These are phyloP conservation scores for Liolophura sinensis DNA, from an alignment of 1,140 invertebrate genomes.

Conservation along the genomic window DNA sequence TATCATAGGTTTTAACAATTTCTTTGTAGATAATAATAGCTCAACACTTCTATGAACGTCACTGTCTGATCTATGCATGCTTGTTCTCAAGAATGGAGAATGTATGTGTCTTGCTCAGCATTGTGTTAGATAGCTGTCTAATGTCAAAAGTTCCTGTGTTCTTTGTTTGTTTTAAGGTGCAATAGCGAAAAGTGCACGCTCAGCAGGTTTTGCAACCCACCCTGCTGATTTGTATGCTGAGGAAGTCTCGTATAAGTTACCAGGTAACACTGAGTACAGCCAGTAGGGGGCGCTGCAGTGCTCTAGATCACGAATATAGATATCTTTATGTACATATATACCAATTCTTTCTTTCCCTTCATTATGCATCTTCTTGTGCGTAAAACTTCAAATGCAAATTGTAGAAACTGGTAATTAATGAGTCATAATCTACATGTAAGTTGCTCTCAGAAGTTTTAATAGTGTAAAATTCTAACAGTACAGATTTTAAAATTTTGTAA, in stretches of 20 bases:
- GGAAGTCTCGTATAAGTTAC: slow-evolving; percentile 21
- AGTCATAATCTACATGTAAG: neutral
- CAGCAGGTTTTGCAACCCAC: slow-evolving; percentile 31
- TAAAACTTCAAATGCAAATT: neutral
- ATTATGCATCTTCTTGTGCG: neutral
- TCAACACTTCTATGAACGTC: neutral
- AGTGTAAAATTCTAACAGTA: too few species aligned
- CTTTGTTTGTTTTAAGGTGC: slow-evolving; percentile 34
- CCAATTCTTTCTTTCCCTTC: neutral
- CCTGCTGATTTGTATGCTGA: slow-evolving; percentile 38
- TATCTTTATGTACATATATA: neutral
- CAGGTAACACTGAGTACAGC: slow-evolving; percentile 26
- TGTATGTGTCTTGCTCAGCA: neutral
- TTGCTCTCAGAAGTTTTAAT: too few species aligned
- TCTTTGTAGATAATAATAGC: neutral
- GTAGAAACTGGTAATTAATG: neutral
- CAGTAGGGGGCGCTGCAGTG: neutral
- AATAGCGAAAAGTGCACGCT: slow-evolving; percentile 42
- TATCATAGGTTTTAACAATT: slow-evolving; percentile 3
- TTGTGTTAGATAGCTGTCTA: slow-evolving; percentile 8
- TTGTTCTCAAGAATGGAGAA: neutral
- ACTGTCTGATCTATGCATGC: neutral
- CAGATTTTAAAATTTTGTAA: too few species aligned
- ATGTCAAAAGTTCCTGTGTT: slow-evolving; percentile 6
- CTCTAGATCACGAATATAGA: neutral